Base-by-base conservation (phyloP, 2,113 vertebrate species). In the Nematolebias whitei region DNA sequence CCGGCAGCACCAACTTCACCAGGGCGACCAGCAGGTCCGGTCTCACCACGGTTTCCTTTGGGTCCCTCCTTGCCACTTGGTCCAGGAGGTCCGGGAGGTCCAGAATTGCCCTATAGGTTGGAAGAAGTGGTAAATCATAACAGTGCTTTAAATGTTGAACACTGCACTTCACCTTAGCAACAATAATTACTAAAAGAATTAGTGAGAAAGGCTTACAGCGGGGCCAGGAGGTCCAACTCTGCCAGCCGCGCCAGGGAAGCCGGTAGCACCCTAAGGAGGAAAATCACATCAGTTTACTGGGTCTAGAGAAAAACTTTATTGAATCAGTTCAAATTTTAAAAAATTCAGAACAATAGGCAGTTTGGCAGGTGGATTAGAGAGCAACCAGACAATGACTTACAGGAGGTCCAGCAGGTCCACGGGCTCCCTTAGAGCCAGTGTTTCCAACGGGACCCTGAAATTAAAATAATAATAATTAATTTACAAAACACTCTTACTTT, bases 41-140 rank as follows among this genome's bases (percentile, higher is more conserved):
- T 97, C 85, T 99, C 97, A 94, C 97, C 97, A 54, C 96, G 96
- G 85, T 93, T 88, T 85, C 97, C 97, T 93, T 99, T 99, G 77
- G 82, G 79, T 14, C 97, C 96, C 76, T 99, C 97, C 85, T 99
- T 98, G 73, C 97, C 97, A 76, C n/a, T 12, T 10, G 92, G 90
- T 76, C 97, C 97, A 18, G 94, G 1, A 20, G 95, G 93, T 53
- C 97, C 97, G 1, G 96, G 89, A 45, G 96, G 92, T 57, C 97
- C 97, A 72, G 93, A 2, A 63, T 98, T 97, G 26, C 97, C 97
- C 97, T 99, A 78, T 49, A n/a, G 4, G 0, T 19, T 32, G 13
- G 39, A 0, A 9, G 4, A 19, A 9, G 12, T 7, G 14, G n/a
- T 18, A 50, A 16, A 38, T 51, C n/a, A 32, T 26, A 67, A 38